Base-by-base conservation (phyloP, 2,888 invertebrate genomes). In the Amphipoea lucens region DNA sequence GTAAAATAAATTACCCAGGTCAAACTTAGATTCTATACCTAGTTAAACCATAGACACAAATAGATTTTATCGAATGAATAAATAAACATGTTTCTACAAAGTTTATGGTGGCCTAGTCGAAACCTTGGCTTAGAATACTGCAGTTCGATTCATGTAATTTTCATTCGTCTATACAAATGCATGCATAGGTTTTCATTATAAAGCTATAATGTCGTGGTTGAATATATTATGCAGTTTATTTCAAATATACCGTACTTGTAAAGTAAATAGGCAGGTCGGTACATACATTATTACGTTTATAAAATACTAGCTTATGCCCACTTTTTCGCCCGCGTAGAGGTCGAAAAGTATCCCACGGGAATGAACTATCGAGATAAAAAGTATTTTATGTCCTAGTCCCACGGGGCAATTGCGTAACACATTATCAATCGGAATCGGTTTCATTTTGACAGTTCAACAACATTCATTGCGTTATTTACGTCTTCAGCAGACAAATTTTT, bases 91-190 rank as follows among this genome's bases (percentile, higher is more conserved):
- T 63, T 42, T 51, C 20, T 65, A 40, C 36, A 7, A 42, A 63
- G 62, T 83, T 83, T 60, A 78, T 83, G 54, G 66, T 71, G 9
- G n/a, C 51, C 54, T 81, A 66, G 42, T 57, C 2, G 12, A 62
- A 72, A 51, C 83, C 83, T 83, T 83, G 83, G 68, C 83, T 63
- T 68, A 71, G 63, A 78, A 74, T 51, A 74, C n/a, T 23, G 62
- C 62, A 66, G 66, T 51, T 42, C 57, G 48, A 83, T 79, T 67
- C 62, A 83, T 83, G 71, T 83, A 67, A 78, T 82, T 82, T 83
- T 83, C 83, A 78, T 74, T 63, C 74, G 70, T 67, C 74, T 74
- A 74, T 71, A 57, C 70, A 74, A 78, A 71, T 83, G 54, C 62
- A 74, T 67, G 71, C 40, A 36, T 23, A 77, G 3, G 42, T 60